A percentile compares a stretch with the other conserved stretches of the same genome.
Conservation (phyloP, 2,888 invertebrate species). For the Philonicus albiceps region DNA sequence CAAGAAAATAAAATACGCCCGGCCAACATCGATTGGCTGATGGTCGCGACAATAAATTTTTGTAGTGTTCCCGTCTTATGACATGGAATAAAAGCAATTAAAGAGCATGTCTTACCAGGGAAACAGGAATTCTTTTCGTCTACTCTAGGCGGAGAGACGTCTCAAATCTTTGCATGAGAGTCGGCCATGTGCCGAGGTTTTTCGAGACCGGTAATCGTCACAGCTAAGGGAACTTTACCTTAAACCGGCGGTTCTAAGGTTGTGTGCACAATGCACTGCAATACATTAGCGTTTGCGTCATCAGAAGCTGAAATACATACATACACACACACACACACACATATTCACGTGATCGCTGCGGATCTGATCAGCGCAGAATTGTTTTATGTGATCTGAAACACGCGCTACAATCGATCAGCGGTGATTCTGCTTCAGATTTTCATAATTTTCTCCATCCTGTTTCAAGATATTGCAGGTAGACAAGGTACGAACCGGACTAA, state of each 20-base stretch:
- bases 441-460: background rate
- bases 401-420: background rate
- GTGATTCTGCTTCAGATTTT: background rate
- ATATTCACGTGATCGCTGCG: background rate
- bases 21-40: background rate
- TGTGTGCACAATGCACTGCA: background rate
- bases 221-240: background rate
- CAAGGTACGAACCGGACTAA: background rate
- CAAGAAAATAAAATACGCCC: background rate
- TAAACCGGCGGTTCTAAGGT: background rate
- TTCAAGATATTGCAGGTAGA: background rate
- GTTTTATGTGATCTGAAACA: background rate
- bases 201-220: background rate
- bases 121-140: background rate
- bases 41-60: background rate
- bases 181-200: background rate
- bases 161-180: background rate
- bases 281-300: background rate
- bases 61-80: background rate
- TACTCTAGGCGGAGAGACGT: background rate
- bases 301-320: too few relatives aligned
- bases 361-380: background rate
- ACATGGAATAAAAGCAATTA: background rate
- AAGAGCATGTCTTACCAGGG: background rate
- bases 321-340: too few relatives aligned